Conservation (phyloP, 1,140 invertebrate genomes). For the Pemphigus obesinymphae region DNA sequence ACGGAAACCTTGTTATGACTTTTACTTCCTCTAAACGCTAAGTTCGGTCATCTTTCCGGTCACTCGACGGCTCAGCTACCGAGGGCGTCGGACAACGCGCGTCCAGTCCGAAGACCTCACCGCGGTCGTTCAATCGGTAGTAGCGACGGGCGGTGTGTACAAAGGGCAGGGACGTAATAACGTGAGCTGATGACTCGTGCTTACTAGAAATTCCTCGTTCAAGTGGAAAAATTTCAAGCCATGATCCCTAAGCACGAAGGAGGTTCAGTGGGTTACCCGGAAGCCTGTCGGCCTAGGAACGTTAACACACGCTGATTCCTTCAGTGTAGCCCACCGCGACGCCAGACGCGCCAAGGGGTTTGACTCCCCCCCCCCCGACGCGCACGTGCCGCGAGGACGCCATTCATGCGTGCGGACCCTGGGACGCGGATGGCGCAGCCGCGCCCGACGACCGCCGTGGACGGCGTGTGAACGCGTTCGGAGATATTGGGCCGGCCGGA, state of each 20-base stretch:
- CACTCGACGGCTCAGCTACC: slow-evolving; percentile 52
- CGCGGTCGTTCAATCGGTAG: slow-evolving; percentile 78
- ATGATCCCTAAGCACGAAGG: slow-evolving; percentile 75
- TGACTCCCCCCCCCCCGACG: background rate
- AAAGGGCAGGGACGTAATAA: too few species aligned
- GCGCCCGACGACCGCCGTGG: slow-evolving; percentile 7
- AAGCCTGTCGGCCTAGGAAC: slow-evolving; percentile 61
- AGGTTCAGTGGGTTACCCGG: slow-evolving; percentile 71
- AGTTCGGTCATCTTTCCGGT: slow-evolving; percentile 65
- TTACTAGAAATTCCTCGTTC: slow-evolving; percentile 87
- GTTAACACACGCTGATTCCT: slow-evolving; percentile 63
- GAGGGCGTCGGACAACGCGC: slow-evolving; percentile 53
- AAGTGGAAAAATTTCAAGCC: slow-evolving; percentile 75
- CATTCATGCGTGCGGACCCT: background rate
- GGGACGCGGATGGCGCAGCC: background rate
- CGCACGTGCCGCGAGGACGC: background rate
- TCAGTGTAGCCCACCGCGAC: slow-evolving; percentile 58
- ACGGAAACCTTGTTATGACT: too few species aligned
- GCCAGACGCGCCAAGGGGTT: background rate
- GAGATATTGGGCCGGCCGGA: slow-evolving; percentile 72
- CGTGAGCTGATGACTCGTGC: too few species aligned
- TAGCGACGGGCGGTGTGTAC: slow-evolving; percentile 87
- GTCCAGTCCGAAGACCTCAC: slow-evolving; percentile 67
- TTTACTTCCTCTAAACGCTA: slow-evolving; percentile 74
- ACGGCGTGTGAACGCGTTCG: slow-evolving; percentile 60